Evolutionary conservation across 1,140 invertebrate genomes (phyloP).

Genomic region (Cotesia glomerata): DNA sequence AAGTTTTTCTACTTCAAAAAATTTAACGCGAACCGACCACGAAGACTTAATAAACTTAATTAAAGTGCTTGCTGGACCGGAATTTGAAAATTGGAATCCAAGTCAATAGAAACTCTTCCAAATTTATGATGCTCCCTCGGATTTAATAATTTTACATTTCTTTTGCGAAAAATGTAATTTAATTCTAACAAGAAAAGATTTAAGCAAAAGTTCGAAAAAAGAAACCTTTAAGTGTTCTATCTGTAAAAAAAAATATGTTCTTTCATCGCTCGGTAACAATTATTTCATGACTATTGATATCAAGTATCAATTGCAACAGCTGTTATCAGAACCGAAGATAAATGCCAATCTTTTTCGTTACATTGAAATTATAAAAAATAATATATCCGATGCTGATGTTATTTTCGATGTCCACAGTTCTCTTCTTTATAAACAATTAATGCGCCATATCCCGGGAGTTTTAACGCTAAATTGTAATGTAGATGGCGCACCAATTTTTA

Average conservation of each 20-base stretch:
- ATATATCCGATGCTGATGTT: background rate
- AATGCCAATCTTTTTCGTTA: background rate
- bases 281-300: conserved; percentile 13
- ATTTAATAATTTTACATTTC: conserved; percentile 16
- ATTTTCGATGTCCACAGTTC: background rate
- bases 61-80: conserved; percentile 11
- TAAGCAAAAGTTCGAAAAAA: background rate
- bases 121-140: conserved; percentile 18
- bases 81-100: conserved; percentile 17
- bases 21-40: background rate
- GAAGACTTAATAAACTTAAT: conserved; percentile 20
- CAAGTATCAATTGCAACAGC: background rate
- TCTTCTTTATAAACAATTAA: background rate
- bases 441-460: background rate
- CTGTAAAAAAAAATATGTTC: conserved; percentile 7
- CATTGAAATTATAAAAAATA: background rate
- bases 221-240: background rate
- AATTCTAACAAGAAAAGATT: background rate
- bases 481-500: background rate
- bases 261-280: background rate
- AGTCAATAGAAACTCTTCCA: conserved; percentile 7
- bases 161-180: conserved; percentile 20
- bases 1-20: background rate
- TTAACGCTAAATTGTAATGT: conserved; percentile 1
- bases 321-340: background rate